Conservation (phyloP, 2,113 vertebrate genomes). For the Cottus gobio region DNA sequence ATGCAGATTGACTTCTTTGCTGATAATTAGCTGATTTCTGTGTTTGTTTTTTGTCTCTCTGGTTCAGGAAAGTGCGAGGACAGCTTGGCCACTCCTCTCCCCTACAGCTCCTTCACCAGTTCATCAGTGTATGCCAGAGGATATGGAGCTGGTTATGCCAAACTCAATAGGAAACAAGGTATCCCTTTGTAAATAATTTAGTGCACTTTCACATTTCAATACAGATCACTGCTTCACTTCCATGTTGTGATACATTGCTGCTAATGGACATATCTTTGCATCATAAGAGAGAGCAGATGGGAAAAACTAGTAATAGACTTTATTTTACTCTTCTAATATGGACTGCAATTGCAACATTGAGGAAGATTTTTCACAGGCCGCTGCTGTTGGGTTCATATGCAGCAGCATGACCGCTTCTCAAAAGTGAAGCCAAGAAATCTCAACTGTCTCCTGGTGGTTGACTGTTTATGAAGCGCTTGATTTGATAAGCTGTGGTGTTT, state of each 20-base stretch:
- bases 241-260: too few relatives aligned
- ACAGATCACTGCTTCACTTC: too few relatives aligned
- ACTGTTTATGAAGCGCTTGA: too few relatives aligned
- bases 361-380: too few relatives aligned
- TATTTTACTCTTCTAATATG: not conserved
- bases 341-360: too few relatives aligned
- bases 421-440: too few relatives aligned
- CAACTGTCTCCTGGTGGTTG: too few relatives aligned
- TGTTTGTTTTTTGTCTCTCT: conserved; percentile 6
- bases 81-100: conserved; percentile 87
- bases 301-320: not conserved
- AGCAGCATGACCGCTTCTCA: too few relatives aligned
- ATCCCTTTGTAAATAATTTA: not conserved
- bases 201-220: not conserved
- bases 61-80: conserved; percentile 91
- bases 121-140: conserved; percentile 87
- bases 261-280: not conserved
- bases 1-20: not conserved
- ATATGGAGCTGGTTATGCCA: conserved; percentile 92
- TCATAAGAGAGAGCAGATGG: not conserved
- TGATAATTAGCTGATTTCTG: not conserved
- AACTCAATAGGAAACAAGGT: conserved; percentile 92
- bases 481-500: too few relatives aligned
- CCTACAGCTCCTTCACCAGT: conserved; percentile 90
- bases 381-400: too few relatives aligned